Conservation (phyloP, 2,888 invertebrate species). For the Loripinus fragilis region DNA sequence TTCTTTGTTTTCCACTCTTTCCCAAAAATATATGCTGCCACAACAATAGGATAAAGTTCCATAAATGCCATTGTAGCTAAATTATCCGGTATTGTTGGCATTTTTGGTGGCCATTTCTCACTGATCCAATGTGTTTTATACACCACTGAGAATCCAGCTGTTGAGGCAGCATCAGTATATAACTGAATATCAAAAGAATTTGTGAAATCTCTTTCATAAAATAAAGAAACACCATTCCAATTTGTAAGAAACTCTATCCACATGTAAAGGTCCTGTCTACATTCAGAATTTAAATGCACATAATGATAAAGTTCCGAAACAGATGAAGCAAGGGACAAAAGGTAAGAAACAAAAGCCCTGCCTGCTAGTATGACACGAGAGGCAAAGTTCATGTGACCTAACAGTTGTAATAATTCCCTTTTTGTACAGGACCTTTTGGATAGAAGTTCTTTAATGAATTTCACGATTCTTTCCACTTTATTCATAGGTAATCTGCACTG, state of each 20-base stretch:
- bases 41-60: not conserved
- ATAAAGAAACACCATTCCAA: constrained; percentile 29
- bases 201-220: not conserved
- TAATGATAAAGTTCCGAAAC: constrained; percentile 28
- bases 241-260: constrained; percentile 22
- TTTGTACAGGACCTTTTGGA: not conserved
- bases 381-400: no score
- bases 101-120: not conserved
- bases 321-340: constrained; percentile 8
- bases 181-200: not conserved
- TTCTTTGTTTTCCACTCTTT: not conserved
- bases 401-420: constrained; percentile 18
- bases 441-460: no score
- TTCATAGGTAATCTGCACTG: constrained; percentile 1
- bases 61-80: not conserved
- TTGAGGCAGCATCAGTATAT: not conserved
- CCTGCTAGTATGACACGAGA: no score
- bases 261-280: constrained; percentile 32
- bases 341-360: constrained; percentile 3
- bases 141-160: not conserved
- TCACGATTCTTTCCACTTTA: no score
- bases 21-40: not conserved
- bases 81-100: not conserved
- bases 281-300: constrained; percentile 17
- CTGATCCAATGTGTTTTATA: not conserved